Evolutionary conservation across 2,888 invertebrate species (phyloP), one percentile per base, ranked within the genome.

Genomic region (Eupithecia subfuscata): DNA sequence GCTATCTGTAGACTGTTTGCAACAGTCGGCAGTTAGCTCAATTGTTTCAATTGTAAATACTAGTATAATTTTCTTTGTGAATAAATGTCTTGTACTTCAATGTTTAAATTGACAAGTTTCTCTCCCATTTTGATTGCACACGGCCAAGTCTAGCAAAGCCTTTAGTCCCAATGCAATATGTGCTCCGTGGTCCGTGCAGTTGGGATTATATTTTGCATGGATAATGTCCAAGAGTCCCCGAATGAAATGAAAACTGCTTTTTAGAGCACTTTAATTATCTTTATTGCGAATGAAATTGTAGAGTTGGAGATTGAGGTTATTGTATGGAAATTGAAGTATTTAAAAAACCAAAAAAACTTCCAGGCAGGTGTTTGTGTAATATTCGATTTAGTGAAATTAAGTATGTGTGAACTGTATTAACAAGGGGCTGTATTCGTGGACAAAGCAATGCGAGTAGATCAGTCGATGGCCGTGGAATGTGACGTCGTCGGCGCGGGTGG

Each of bases 231-330:
- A 64, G 34, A 30, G 18, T 34, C 34, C 16, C 8, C 8, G 64
- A 34, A 64, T 64, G 18, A 34, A 64, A 34, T 30, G 30, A 64
- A 64, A 18, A 64, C 64, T 34, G 64, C 30, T 30, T 63, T 30
- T 30, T 63, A 14, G 63, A 30, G 63, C 0, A 30, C 5, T 63
- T 63, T 63, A 12, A 64, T 71, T 12, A 56, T 68, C 71, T 74
- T 45, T 22, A 71, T n/a, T 68, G 71, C 60, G 2, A 63, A 37
- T 65, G 60, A 25, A 70, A 56, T 56, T 40, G 48, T 73, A 48
- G 45, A 37, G 40, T 18, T 8, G 16, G 4, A 64, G 18, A 64
- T 34, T 64, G 63, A 30, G 5, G 63, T 34, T 14, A 18, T 64
- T 67, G 69, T 45, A 43, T 22, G 37, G n/a, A 34, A 64, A 11